Evolutionary conservation across 2,113 vertebrate genomes (phyloP).

Genomic region (Gymnocephalus cernua): DNA sequence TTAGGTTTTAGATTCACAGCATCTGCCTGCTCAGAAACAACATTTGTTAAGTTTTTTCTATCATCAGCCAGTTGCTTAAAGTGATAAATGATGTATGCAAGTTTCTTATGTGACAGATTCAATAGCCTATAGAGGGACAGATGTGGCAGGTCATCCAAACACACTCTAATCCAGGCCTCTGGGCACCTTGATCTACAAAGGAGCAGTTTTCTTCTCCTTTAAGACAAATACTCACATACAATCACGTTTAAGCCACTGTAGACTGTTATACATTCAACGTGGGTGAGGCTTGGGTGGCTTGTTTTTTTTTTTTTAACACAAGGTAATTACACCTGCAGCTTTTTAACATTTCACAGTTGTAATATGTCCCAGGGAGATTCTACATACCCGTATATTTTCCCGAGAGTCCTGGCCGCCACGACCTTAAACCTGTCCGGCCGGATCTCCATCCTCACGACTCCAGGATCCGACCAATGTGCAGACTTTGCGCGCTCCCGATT

Average conservation of each 20-base stretch:
- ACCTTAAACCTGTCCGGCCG: conserved; percentile 84
- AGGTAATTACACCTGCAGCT: not conserved
- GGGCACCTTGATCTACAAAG: conserved; percentile 38
- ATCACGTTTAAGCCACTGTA: not conserved
- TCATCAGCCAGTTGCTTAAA: not conserved
- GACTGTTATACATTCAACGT: no score
- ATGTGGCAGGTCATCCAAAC: conserved; percentile 51
- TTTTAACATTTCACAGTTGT: not conserved
- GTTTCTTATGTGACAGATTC: conserved; percentile 15
- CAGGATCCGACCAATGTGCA: conserved; percentile 70
- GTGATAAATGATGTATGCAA: not conserved
- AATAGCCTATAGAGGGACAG: conserved; percentile 36
- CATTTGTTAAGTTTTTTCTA: not conserved
- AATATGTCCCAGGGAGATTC: conserved; percentile 4
- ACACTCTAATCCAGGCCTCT: conserved; percentile 32
- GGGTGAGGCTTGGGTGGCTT: no score
- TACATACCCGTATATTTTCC: conserved; percentile 84
- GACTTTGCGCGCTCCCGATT: conserved; percentile 69
- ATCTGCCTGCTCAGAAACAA: not conserved
- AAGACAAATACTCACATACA: not conserved
- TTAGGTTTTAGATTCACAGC: not conserved
- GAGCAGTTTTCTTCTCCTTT: conserved; percentile 11
- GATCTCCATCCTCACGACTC: conserved; percentile 84
- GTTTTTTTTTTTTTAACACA: not conserved
- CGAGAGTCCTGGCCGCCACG: conserved; percentile 82